A percentile compares a stretch with the other conserved stretches of the same genome.
Evolutionary conservation across 1,140 invertebrate species (phyloP).

Genomic region (Drosophila littoralis): DNA sequence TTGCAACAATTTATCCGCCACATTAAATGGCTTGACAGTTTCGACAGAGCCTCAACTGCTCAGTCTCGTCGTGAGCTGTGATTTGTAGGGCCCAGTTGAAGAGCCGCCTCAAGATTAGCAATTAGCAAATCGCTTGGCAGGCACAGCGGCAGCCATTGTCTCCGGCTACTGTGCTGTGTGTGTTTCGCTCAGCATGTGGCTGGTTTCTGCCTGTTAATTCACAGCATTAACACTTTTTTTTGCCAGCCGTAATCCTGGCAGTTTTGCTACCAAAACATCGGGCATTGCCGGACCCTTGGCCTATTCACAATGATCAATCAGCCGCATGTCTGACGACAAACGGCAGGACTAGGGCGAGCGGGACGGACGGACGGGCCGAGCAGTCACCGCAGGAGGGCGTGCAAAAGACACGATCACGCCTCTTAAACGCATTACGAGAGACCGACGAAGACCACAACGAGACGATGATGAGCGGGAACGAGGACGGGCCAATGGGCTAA

Average conservation of each 20-base stretch:
- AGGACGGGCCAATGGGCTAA: slow-evolving; percentile 58
- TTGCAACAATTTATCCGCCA: too few species aligned
- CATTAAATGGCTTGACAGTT: background rate
- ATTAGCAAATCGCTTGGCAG: slow-evolving; percentile 56
- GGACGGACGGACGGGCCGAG: slow-evolving; percentile 1
- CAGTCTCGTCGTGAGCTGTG: background rate
- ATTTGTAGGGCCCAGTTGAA: background rate
- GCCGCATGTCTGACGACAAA: slow-evolving; percentile 49
- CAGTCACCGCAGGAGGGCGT: slow-evolving; percentile 69
- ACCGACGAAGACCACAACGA: slow-evolving; percentile 21
- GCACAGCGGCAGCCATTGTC: slow-evolving; percentile 8
- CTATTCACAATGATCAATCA: slow-evolving; percentile 77
- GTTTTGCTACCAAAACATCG: slow-evolving; percentile 74
- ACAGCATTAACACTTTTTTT: slow-evolving; percentile 55
- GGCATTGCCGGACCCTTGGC: slow-evolving; percentile 29
- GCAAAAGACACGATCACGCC: slow-evolving; percentile 81
- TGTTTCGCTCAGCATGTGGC: slow-evolving; percentile 57
- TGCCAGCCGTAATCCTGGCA: slow-evolving; percentile 58
- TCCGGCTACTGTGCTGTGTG: slow-evolving; percentile 20
- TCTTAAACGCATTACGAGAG: slow-evolving; percentile 68
- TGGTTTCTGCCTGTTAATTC: slow-evolving; percentile 48
- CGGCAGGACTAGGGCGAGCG: background rate
- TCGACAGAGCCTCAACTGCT: background rate
- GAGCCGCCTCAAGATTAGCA: slow-evolving; percentile 32
- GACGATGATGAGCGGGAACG: slow-evolving; percentile 46